Evolutionary conservation across 2,888 invertebrate species (phyloP).

Genomic region (Megastigmus dorsalis): DNA sequence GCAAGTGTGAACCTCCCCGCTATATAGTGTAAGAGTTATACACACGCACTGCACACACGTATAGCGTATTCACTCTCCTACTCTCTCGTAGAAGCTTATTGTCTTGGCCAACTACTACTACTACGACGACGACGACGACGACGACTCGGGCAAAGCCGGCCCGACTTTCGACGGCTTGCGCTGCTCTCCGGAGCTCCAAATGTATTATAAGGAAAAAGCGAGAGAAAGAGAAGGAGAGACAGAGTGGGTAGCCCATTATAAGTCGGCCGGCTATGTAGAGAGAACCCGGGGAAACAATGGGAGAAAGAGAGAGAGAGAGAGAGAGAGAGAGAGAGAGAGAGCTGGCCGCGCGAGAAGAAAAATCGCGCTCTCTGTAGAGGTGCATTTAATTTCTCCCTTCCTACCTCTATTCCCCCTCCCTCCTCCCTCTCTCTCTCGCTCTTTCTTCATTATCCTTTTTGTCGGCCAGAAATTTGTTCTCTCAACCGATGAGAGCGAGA

Average conservation of each 20-base stretch:
- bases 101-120: neutral
- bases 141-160: neutral
- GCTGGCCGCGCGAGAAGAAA: constrained; percentile 16
- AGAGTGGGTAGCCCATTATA: constrained; percentile 18
- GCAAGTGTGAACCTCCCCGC: too few species aligned
- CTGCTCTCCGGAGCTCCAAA: too few species aligned
- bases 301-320: too few species aligned
- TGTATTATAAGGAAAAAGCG: neutral
- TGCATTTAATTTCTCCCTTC: constrained; percentile 44
- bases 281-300: constrained; percentile 40
- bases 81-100: neutral
- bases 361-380: constrained; percentile 20
- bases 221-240: too few species aligned
- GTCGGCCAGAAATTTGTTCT: constrained; percentile 26
- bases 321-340: too few species aligned
- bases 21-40: too few species aligned
- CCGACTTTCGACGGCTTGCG: too few species aligned
- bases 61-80: neutral
- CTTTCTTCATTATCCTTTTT: neutral
- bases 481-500: neutral
- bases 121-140: too few species aligned
- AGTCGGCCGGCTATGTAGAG: too few species aligned
- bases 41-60: too few species aligned
- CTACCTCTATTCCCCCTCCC: neutral
- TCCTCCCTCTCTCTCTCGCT: neutral